Evolutionary conservation across 2,888 invertebrate species (phyloP).

Genomic region (Xanthia icteritia): DNA sequence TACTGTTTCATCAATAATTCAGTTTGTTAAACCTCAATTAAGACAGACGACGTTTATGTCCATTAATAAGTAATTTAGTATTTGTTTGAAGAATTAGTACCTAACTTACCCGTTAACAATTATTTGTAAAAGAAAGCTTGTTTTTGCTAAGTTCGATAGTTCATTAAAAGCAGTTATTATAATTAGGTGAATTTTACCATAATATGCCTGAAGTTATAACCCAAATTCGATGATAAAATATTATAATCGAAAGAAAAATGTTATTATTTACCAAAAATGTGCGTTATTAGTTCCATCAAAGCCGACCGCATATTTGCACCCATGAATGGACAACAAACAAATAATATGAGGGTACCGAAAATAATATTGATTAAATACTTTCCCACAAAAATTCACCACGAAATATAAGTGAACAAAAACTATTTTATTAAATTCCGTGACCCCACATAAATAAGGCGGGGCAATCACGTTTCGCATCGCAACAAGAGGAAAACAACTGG

Average conservation of each 20-base stretch:
- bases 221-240: background rate
- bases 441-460: conserved; percentile 85
- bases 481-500: conserved; percentile 84
- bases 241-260: background rate
- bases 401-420: conserved; percentile 54
- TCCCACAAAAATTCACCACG: conserved; percentile 53
- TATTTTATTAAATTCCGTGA: conserved; percentile 80
- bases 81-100: conserved; percentile 23
- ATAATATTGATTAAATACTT: conserved; percentile 59
- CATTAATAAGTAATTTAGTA: conserved; percentile 39
- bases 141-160: background rate
- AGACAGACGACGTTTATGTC: conserved; percentile 24
- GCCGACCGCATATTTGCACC: conserved; percentile 35
- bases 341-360: conserved; percentile 51
- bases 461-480: conserved; percentile 83
- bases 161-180: conserved; percentile 2
- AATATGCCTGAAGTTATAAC: background rate
- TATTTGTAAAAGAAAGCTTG: conserved; percentile 3
- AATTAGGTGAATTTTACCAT: background rate
- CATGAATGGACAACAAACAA: conserved; percentile 45
- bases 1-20: conserved; percentile 54
- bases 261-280: conserved; percentile 14
- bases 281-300: conserved; percentile 35
- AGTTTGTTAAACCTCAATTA: conserved; percentile 51
- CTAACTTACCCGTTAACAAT: no score